Evolutionary conservation across 2,113 vertebrate genomes (phyloP), one percentile per base, ranked within the genome.

Genomic region (Castor canadensis): DNA sequence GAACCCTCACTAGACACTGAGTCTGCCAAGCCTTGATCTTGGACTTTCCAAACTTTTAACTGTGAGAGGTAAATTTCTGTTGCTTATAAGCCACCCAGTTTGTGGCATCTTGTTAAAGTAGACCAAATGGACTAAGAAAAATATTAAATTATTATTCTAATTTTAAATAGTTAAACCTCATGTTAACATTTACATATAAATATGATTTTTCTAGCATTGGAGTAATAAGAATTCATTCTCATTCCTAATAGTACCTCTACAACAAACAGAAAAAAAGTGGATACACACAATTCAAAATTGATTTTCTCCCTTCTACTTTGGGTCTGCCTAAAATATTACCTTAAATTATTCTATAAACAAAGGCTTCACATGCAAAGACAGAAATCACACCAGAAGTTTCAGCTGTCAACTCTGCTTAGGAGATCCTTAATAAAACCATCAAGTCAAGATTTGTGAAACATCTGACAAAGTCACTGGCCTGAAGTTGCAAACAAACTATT

Each of bases 401-500:
- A 93, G 43, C 54, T 91, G 95, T 97, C 94, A 96, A 89, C 85
- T 62, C 79, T 47, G 15, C 72, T 69, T 95, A 64, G 93, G 67
- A 96, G 66, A 89, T 77, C 89, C 85, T 94, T 94, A 80, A 49
- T 87, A 90, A 97, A 91, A 94, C 94, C 49, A 69, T 93, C 75
- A 45, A 73, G 91, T 91, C 91, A 92, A 95, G 95, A 94, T 87
- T 87, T 82, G 93, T 91, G 97, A 97, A 96, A 96, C 56, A 86
- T n/a, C 92, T 94, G 97, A 85, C 89, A 95, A 96, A 96, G 95
- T 86, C 77, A 91, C 60, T 92, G 87, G 95, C 38, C 69, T 89
- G 95, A 95, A 96, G 89, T 92, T 96, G 87, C 97, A 98, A 95
- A 97, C 97, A 96, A 97, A 97, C 85, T 97, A 83, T 95, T 96